Evolutionary conservation across 2,113 vertebrate species (phyloP).

Genomic region (Pipa parva): DNA sequence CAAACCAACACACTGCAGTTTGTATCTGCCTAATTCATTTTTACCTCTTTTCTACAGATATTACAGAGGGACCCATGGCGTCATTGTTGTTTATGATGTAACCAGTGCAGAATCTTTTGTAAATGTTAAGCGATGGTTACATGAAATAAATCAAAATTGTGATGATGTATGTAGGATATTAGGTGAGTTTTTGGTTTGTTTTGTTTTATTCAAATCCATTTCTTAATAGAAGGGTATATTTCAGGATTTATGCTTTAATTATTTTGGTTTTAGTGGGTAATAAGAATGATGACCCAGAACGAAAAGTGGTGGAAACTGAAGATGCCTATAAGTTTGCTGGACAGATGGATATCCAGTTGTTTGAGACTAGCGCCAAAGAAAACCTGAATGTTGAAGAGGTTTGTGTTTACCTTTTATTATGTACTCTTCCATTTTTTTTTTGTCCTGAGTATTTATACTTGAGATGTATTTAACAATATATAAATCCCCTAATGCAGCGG

Average conservation of each 20-base stretch:
- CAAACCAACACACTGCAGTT: no score
- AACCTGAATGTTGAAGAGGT: slow-evolving; percentile 98
- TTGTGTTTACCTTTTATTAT: no score
- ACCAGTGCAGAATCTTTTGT: slow-evolving; percentile 97
- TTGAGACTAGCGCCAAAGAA: slow-evolving; percentile 98
- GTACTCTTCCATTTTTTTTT: no score
- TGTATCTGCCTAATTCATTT: no score
- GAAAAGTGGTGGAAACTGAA: slow-evolving; percentile 96
- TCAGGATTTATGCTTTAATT: slow-evolving; percentile 7
- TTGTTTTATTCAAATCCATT: neutral
- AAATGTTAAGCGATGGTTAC: slow-evolving; percentile 97
- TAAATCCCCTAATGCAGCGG: no score
- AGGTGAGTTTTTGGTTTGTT: slow-evolving; percentile 62
- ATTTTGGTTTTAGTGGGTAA: slow-evolving; percentile 89
- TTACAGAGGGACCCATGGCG: slow-evolving; percentile 94
- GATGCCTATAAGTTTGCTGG: slow-evolving; percentile 96
- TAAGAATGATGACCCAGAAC: slow-evolving; percentile 94
- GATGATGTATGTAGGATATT: slow-evolving; percentile 98
- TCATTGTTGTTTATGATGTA: slow-evolving; percentile 97
- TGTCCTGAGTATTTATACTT: no score
- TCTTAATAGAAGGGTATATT: neutral
- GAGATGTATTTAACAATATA: no score
- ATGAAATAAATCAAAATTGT: slow-evolving; percentile 98
- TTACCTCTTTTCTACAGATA: slow-evolving; percentile 66
- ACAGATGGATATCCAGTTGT: slow-evolving; percentile 97